Percentiles rank a stretch among this genome's conserved stretches.
These are phyloP conservation scores for Tenthredo mesomela DNA, from an alignment of 2,888 invertebrate genomes.

Conservation along the genomic window DNA sequence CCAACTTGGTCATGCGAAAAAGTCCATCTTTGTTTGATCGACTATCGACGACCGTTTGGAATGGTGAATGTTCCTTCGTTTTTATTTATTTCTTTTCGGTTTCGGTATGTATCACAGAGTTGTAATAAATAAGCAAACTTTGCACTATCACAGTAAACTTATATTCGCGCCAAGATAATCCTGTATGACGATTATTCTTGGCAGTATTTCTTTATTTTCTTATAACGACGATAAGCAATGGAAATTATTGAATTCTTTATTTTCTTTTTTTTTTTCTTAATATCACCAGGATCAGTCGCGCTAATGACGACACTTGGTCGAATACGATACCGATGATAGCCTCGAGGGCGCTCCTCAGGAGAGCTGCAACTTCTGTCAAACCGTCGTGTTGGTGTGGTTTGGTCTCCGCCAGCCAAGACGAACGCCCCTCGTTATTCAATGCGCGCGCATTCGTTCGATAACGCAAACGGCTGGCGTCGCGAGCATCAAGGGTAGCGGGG, in stretches of 20 bases:
- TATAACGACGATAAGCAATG: not conserved
- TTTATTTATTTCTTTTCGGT: not conserved
- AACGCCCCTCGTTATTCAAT: constrained; percentile 70
- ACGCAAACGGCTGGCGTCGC: constrained; percentile 72
- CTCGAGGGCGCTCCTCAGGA: constrained; percentile 53
- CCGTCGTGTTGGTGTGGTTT: constrained; percentile 52
- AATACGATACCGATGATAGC: constrained; percentile 46
- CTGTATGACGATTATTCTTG: not conserved
- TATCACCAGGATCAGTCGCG: constrained; percentile 2
- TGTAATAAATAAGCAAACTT: not conserved
- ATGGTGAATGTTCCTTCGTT: not conserved
- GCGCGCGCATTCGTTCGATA: constrained; percentile 78
- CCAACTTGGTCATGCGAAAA: constrained; percentile 32
- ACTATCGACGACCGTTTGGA: constrained; percentile 14
- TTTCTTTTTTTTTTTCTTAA: not conserved
- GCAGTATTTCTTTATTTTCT: not conserved
- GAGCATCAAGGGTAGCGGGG: constrained; percentile 66
- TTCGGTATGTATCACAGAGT: constrained; percentile 42
- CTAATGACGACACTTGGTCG: constrained; percentile 8
- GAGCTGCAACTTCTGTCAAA: constrained; percentile 53
- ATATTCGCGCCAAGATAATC: constrained; percentile 27
- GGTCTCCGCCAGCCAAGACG: constrained; percentile 67
- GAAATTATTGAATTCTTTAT: not conserved
- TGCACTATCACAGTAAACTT: constrained; percentile 45
- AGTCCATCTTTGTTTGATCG: constrained; percentile 39